A percentile compares a stretch with the other conserved stretches of the same genome.
Evolutionary conservation across 2,888 invertebrate species (phyloP).

Genomic region (Zhuqinia jingwanae): DNA sequence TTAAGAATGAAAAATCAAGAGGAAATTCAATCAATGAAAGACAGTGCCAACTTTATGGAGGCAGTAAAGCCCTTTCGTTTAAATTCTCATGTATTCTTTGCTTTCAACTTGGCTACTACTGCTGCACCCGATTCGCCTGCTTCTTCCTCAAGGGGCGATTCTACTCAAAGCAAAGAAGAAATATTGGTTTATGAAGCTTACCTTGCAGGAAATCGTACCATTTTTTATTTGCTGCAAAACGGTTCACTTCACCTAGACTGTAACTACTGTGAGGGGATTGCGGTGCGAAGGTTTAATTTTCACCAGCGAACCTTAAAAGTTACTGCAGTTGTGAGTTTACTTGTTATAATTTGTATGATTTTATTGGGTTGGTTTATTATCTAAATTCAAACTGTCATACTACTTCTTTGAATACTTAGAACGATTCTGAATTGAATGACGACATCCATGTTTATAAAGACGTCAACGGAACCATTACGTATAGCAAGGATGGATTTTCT

Average conservation of each 20-base stretch:
- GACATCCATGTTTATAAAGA: slow-evolving; percentile 69
- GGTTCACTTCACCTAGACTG: slow-evolving; percentile 50
- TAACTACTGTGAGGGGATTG: slow-evolving; percentile 46
- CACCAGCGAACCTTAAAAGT: slow-evolving; percentile 62
- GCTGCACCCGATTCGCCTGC: background rate
- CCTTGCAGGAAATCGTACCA: slow-evolving; percentile 51
- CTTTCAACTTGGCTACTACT: slow-evolving; percentile 7
- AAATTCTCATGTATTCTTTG: slow-evolving; percentile 63
- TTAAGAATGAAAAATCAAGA: background rate
- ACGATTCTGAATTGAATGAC: slow-evolving; percentile 73
- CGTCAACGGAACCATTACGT: slow-evolving; percentile 35
- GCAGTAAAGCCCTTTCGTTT: slow-evolving; percentile 19
- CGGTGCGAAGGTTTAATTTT: slow-evolving; percentile 69
- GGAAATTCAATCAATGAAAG: slow-evolving; percentile 4
- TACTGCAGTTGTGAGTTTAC: slow-evolving; percentile 71
- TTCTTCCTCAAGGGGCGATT: too few relatives aligned
- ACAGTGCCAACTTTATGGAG: background rate
- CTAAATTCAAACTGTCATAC: slow-evolving; percentile 3
- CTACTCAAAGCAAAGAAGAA: background rate
- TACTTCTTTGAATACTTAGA: slow-evolving; percentile 47
- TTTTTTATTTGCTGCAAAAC: slow-evolving; percentile 41
- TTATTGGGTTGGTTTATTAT: background rate
- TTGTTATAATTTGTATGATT: too few relatives aligned
- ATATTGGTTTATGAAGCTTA: background rate
- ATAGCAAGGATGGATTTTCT: slow-evolving; percentile 72